Evolutionary conservation across 2,113 vertebrate genomes (phyloP).

Genomic region (Gopherus evgoodei): DNA sequence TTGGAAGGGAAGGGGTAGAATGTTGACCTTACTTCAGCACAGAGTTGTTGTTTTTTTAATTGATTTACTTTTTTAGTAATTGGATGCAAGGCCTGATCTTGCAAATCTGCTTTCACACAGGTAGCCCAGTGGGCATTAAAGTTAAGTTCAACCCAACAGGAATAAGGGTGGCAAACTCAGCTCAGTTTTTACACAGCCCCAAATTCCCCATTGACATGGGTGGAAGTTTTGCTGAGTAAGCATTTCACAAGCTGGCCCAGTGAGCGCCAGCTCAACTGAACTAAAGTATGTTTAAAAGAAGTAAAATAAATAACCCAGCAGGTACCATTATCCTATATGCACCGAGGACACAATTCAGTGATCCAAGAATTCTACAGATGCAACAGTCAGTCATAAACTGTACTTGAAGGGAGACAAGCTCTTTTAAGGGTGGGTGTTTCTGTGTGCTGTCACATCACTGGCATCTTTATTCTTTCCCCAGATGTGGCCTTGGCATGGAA

Average conservation of each 20-base stretch:
- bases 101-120: neutral
- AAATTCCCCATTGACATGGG: neutral
- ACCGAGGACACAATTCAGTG: neutral
- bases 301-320: neutral
- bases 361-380: neutral
- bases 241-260: neutral
- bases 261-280: neutral
- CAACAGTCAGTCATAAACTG: fast-evolving
- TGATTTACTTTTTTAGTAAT: neutral
- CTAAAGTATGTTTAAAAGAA: neutral
- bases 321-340: neutral
- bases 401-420: fast-evolving
- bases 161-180: neutral
- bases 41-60: neutral
- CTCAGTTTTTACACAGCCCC: neutral
- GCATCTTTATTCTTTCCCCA: neutral
- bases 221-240: neutral
- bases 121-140: neutral
- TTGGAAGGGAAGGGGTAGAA: neutral
- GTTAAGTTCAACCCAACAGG: neutral
- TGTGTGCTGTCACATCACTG: neutral
- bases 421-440: fast-evolving
- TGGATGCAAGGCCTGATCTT: neutral
- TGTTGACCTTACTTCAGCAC: neutral
- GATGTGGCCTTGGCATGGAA: constrained; percentile 18